Evolutionary conservation across 2,797 vertebrate genomes (phyloP).

Genomic region (Hybognathus amarus): DNA sequence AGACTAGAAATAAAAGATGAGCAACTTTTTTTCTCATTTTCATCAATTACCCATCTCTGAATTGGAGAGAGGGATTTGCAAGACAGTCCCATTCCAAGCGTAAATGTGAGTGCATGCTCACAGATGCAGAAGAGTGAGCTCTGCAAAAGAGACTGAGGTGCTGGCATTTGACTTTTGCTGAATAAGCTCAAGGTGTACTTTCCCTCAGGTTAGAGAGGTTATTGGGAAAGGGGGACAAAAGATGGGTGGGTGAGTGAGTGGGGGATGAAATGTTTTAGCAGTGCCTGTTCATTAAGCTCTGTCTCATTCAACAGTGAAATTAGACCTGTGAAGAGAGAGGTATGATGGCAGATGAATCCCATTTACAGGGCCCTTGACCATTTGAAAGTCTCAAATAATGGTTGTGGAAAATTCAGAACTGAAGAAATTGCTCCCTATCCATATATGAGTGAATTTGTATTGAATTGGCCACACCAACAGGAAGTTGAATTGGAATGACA

Average conservation of each 20-base stretch:
- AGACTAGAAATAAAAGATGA: neutral
- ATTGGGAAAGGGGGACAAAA: conserved; percentile 54
- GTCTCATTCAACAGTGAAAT: conserved; percentile 75
- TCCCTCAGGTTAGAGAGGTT: conserved; percentile 74
- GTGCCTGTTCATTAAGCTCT: conserved; percentile 70
- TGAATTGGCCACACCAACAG: neutral
- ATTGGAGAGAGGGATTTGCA: conserved; percentile 66
- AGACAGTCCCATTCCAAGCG: conserved; percentile 78
- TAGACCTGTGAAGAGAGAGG: conserved; percentile 66
- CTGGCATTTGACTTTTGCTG: conserved; percentile 98
- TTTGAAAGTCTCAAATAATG: neutral
- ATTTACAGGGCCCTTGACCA: conserved; percentile 34
- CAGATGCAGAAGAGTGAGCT: conserved; percentile 89
- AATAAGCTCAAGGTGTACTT: conserved; percentile 90
- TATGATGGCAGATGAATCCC: conserved; percentile 35
- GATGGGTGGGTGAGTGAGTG: conserved; percentile 70
- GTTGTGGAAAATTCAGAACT: neutral
- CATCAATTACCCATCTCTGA: conserved; percentile 72
- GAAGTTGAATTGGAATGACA: neutral
- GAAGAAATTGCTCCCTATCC: neutral
- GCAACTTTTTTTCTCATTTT: conserved; percentile 54
- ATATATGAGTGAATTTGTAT: neutral
- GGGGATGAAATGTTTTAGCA: conserved; percentile 59
- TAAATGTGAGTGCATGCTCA: conserved; percentile 84
- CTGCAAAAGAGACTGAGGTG: conserved; percentile 74